Conservation (phyloP, 2,888 invertebrate species). For the Ganaspis brasiliensis region DNA sequence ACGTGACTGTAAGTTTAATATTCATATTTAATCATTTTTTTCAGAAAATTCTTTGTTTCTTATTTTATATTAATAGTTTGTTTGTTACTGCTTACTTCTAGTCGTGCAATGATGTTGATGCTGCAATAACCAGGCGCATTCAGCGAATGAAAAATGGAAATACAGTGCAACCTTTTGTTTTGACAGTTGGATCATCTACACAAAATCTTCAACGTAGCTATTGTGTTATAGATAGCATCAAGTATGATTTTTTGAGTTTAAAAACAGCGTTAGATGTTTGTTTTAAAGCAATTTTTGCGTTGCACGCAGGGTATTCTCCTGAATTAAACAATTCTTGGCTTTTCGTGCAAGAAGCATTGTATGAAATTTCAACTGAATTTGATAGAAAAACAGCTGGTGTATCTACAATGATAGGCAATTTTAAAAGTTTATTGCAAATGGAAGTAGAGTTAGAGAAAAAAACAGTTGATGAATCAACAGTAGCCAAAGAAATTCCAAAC, state of each 20-base stretch:
- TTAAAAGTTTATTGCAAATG: no score
- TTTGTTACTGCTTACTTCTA: no score
- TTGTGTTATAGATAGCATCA: constrained; percentile 18
- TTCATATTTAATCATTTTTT: no score
- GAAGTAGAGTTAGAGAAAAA: no score
- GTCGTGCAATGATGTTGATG: no score
- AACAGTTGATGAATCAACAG: no score
- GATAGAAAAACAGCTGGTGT: constrained; percentile 2
- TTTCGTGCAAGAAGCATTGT: background rate
- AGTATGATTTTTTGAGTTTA: background rate
- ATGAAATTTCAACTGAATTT: background rate
- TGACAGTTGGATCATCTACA: background rate
- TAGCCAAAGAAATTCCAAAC: no score
- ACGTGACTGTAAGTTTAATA: background rate
- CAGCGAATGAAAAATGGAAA: constrained; percentile 1
- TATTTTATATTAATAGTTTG: no score
- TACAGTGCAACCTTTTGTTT: background rate
- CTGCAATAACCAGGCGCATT: background rate
- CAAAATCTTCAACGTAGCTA: background rate
- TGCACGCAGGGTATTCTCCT: background rate
- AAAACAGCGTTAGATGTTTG: constrained; percentile 2
- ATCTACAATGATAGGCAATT: background rate
- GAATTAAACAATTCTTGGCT: background rate
- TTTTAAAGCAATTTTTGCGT: constrained; percentile 6
- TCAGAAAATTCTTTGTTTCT: no score